Evolutionary conservation across 2,888 invertebrate genomes (phyloP).

Genomic region (Troglohyphantes excavatus): DNA sequence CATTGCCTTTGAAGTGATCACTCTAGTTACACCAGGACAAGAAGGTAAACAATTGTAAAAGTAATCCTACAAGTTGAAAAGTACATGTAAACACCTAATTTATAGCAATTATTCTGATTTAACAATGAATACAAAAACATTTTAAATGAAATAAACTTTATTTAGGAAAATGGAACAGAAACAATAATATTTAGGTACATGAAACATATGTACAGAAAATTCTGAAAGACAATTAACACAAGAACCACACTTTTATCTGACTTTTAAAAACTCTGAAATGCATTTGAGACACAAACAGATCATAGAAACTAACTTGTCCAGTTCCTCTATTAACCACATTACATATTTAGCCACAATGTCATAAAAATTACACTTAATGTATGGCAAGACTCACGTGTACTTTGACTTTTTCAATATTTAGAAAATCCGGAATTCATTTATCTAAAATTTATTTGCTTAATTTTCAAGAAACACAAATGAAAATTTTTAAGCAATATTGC

Average conservation of each 20-base stretch:
- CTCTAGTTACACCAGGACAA: no score
- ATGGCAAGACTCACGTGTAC: slow-evolving; percentile 47
- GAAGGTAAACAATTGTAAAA: no score
- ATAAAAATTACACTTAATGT: slow-evolving; percentile 13
- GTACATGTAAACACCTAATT: no score
- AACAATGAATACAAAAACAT: no score
- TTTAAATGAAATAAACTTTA: slow-evolving; percentile 76
- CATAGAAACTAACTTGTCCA: slow-evolving; percentile 9
- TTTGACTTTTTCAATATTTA: neutral
- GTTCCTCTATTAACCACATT: slow-evolving; percentile 1
- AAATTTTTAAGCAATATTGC: no score
- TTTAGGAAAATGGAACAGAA: slow-evolving; percentile 78
- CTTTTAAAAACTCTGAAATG: slow-evolving; percentile 40
- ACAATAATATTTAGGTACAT: slow-evolving; percentile 75
- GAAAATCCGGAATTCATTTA: no score
- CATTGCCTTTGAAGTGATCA: no score
- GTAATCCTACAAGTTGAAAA: no score
- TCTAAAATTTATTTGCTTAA: no score
- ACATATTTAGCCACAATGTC: slow-evolving; percentile 17
- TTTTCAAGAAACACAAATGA: no score
- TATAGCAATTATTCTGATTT: no score
- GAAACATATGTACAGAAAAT: slow-evolving; percentile 71
- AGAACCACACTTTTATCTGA: slow-evolving; percentile 63
- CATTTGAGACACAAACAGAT: slow-evolving; percentile 33
- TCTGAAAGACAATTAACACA: slow-evolving; percentile 73